Evolutionary conservation across 2,888 invertebrate genomes (phyloP), one percentile per base, ranked within the genome.

Genomic region (Drosophila yooni): DNA sequence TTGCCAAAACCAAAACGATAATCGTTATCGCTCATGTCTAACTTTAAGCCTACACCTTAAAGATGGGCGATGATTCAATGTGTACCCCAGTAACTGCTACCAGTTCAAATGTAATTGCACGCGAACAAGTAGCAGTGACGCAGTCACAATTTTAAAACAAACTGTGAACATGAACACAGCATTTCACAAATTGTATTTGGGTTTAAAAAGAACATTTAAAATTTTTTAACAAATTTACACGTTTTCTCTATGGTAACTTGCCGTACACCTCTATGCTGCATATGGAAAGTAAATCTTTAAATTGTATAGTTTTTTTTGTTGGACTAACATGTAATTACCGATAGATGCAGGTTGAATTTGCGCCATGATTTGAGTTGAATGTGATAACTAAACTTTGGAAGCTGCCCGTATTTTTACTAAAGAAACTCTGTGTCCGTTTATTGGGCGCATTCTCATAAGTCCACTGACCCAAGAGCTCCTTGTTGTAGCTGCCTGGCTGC

Each of bases 301-400:
- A 36, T 54, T 27, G 25, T 29, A 36, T 15, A 15, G 2, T 5
- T 27, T 27, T 46, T 36, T 10, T 48, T 33, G 11, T 25, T 25
- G 11, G 1, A 27, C 15, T 15, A 13, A 36, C 2, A 31, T 25
- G 2, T 25, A 63, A 40, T 74, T 77, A 92, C 91, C 88, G 87
- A 70, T 92, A 92, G 15, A 92, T 70, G 51, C 92, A 92, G 2
- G 92, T 92, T 43, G 82, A 74, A 34, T 85, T 80, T 4, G 74
- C 79, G 4, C 92, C 92, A 76, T 92, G 82, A 76, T 92, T 92
- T 15, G 89, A 70, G 4, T 51, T 67, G 25, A 92, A 89, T 40
- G 34, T 43, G 33, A 91, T 78, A 21, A 74, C 25, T 36, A 92
- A 62, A 46, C 60, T 69, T 27, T 63, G 57, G 46, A 79, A 83